Base-by-base conservation (phyloP, 2,113 vertebrate genomes). In the Galeopterus variegatus region DNA sequence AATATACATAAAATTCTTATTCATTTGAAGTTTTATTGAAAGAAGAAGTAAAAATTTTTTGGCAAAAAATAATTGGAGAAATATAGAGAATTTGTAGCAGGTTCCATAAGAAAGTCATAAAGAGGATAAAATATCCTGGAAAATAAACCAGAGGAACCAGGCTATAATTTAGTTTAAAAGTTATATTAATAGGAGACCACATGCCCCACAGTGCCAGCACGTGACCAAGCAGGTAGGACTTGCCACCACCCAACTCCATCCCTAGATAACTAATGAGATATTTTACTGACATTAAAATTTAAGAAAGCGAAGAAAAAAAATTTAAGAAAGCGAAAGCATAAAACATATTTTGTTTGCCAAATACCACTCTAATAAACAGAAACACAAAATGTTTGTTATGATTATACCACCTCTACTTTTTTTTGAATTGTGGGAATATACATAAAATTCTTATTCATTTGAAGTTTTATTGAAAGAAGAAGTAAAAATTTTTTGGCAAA, bases 21-120 rank as follows among this genome's bases (percentile, higher is more conserved):
- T 60, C 45, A 60, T 64, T 33, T 28, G 26, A 91, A 70, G 72
- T 70, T 76, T 91, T 45, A 36, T 93, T 88, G 67, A 88, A 69
- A 88, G 76, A 48, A 48, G 60, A 86, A 11, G 33, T 19, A 45
- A 83, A 92, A 58, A 64, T 81, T 28, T 69, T 77, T 62, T 60
- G 54, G 52, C 92, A 62, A 92, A 97, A 97, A 94, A 82, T 45
- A 77, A 64, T 48, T 15, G 11, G 41, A 77, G 41, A 89, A 86
- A 90, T 18, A 58, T 1, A 54, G 69, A 62, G 58, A 82, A 28
- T 33, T 1, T 17, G 19, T 6, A 36, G 64, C 62, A 79, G 89
- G 3, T 28, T 90, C 36, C 41, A 5, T 10, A 56, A 26, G n/a
- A 62, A 76, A 76, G 80, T 45, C n/a, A 54, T 33, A 65, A 87